Conservation (phyloP, 2,797 vertebrate species). For the Melanotaenia maccullochi region DNA sequence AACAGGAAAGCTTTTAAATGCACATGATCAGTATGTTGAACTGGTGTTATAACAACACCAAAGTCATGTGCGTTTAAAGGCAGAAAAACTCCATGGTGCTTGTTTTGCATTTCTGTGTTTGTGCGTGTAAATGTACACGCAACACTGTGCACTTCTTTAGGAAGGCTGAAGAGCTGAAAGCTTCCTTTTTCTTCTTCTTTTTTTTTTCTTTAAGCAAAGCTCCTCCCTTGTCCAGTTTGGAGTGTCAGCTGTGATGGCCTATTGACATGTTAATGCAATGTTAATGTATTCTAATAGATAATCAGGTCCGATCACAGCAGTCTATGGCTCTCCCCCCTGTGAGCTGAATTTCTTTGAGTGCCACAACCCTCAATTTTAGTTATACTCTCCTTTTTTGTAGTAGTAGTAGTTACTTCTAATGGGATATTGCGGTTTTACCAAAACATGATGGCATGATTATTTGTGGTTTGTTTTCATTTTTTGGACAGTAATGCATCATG, state of each 20-base stretch:
- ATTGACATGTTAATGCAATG: conserved; percentile 82
- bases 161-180: conserved; percentile 71
- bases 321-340: conserved; percentile 42
- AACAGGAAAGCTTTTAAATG: no score
- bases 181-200: background rate
- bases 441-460: conserved; percentile 16
- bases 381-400: conserved; percentile 19
- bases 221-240: conserved; percentile 52
- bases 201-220: conserved; percentile 42
- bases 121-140: conserved; percentile 25
- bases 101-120: conserved; percentile 25
- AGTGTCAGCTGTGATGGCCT: conserved; percentile 79
- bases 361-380: conserved; percentile 10
- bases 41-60: background rate
- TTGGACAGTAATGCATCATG: conserved; percentile 16
- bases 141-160: conserved; percentile 49
- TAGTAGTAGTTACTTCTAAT: background rate
- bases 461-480: conserved; percentile 38
- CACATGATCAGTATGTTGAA: no score
- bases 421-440: conserved; percentile 29
- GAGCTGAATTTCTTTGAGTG: conserved; percentile 55
- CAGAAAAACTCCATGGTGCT: conserved; percentile 37
- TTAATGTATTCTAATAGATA: conserved; percentile 81
- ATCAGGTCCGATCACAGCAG: conserved; percentile 72
- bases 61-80: conserved; percentile 20